Evolutionary conservation across 2,888 invertebrate genomes (phyloP).

Genomic region (Perizoma flavofasciatum): DNA sequence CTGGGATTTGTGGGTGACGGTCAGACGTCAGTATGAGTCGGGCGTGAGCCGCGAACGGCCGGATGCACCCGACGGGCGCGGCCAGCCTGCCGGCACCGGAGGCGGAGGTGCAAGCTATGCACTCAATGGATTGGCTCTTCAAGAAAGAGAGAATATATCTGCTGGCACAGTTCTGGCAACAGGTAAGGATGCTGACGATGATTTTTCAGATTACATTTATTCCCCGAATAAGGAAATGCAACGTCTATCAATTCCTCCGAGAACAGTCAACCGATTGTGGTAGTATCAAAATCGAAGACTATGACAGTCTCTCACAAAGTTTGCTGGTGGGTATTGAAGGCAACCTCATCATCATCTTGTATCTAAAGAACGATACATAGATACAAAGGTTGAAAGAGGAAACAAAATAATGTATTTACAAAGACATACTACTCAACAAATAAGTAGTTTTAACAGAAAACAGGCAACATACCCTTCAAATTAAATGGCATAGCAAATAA

Average conservation of each 20-base stretch:
- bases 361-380: no score
- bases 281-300: slow-evolving; percentile 11
- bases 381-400: background rate
- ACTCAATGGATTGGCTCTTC: slow-evolving; percentile 98
- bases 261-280: background rate
- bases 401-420: background rate
- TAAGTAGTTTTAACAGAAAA: slow-evolving; percentile 22
- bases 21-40: slow-evolving; percentile 61
- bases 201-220: slow-evolving; percentile 2
- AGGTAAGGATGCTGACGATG: slow-evolving; percentile 85
- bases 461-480: slow-evolving; percentile 22
- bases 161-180: slow-evolving; percentile 98
- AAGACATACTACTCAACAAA: no score
- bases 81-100: slow-evolving; percentile 90
- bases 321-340: no score
- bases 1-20: slow-evolving; percentile 41
- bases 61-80: slow-evolving; percentile 91
- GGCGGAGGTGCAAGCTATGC: slow-evolving; percentile 97
- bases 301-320: background rate
- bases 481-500: slow-evolving; percentile 36
- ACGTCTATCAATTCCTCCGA: no score
- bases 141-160: slow-evolving; percentile 97
- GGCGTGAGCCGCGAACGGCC: slow-evolving; percentile 71
- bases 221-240: no score
- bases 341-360: no score